Conservation (phyloP, 2,888 invertebrate species). For the Nephrotoma guestfalica region DNA sequence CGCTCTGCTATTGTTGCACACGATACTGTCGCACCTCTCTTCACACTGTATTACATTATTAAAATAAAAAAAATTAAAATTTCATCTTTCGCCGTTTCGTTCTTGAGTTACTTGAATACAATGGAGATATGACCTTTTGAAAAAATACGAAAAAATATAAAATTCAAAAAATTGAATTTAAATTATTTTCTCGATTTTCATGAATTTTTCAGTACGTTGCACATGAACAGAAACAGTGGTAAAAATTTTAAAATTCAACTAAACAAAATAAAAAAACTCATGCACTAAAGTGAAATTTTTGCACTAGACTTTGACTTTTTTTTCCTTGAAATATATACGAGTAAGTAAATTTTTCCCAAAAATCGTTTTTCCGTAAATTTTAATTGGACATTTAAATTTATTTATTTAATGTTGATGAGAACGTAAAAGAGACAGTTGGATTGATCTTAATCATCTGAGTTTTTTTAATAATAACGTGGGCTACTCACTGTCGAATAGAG, state of each 20-base stretch:
- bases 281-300: neutral
- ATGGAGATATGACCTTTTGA: neutral
- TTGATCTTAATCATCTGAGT: neutral
- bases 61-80: neutral
- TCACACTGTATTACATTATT: neutral
- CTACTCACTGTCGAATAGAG: neutral
- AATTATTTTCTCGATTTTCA: neutral
- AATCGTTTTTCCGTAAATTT: neutral
- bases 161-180: neutral
- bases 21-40: neutral
- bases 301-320: neutral
- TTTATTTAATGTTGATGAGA: neutral
- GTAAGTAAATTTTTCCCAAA: neutral
- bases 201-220: neutral
- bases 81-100: neutral
- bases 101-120: neutral
- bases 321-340: neutral
- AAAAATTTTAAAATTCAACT: neutral
- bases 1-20: neutral
- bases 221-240: neutral
- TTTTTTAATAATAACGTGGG: neutral
- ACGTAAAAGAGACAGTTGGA: neutral
- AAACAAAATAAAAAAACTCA: neutral
- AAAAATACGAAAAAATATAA: neutral
- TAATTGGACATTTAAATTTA: neutral